Evolutionary conservation across 2,888 invertebrate genomes (phyloP).

Genomic region (Andrena flavipes): DNA sequence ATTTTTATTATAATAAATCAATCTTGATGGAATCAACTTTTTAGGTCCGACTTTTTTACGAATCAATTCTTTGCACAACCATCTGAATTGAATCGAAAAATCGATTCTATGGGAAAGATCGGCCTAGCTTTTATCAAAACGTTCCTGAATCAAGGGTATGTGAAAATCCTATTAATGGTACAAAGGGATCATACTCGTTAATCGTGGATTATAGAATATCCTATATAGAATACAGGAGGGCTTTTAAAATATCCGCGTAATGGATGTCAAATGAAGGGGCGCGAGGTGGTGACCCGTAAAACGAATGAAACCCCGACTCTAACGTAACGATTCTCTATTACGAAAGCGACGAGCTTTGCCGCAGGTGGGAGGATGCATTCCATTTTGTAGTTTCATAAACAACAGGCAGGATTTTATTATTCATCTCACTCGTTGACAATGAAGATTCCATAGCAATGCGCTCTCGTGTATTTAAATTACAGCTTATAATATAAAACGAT

Average conservation of each 20-base stretch:
- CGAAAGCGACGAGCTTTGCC: not conserved
- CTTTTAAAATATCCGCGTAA: not conserved
- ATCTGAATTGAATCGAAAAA: too few relatives aligned
- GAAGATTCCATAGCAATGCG: conserved; percentile 12
- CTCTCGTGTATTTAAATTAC: conserved; percentile 59
- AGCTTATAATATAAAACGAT: conserved; percentile 67
- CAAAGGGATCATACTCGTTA: conserved; percentile 64
- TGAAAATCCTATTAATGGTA: conserved; percentile 40
- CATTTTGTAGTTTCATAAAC: conserved; percentile 38
- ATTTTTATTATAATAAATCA: too few relatives aligned
- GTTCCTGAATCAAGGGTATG: conserved; percentile 1
- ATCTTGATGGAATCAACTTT: not conserved
- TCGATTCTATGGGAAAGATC: too few relatives aligned
- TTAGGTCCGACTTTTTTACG: not conserved
- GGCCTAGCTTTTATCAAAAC: too few relatives aligned
- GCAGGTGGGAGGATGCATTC: not conserved
- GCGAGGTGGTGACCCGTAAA: not conserved
- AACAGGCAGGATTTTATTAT: conserved; percentile 50
- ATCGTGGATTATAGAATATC: conserved; percentile 48
- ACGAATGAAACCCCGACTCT: not conserved
- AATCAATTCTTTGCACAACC: not conserved
- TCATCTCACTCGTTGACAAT: conserved; percentile 33
- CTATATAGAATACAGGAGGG: too few relatives aligned
- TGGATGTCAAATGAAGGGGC: not conserved
- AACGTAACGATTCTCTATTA: not conserved